Conservation (phyloP, 2,888 invertebrate species). For the Drosophila colorata region DNA sequence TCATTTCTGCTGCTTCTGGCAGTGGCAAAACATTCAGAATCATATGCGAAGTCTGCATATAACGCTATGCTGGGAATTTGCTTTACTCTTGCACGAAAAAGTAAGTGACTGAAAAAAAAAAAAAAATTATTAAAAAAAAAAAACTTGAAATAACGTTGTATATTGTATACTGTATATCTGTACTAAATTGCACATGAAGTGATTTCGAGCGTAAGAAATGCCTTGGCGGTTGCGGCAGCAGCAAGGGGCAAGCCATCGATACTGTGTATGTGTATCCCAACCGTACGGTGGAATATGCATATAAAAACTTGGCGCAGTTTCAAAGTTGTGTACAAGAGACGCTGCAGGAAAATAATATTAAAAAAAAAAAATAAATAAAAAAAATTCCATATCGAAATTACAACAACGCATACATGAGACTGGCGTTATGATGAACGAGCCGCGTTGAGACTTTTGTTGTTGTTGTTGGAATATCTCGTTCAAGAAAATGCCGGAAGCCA, state of each 20-base stretch:
- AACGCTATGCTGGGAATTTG: constrained; percentile 75
- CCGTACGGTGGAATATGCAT: constrained; percentile 53
- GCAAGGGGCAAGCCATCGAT: constrained; percentile 53
- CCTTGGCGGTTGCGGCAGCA: constrained; percentile 19
- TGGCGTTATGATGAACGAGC: constrained; percentile 57
- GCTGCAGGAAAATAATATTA: constrained; percentile 14
- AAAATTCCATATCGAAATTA: constrained; percentile 72
- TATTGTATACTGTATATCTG: constrained; percentile 60
- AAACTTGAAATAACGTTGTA: constrained; percentile 35
- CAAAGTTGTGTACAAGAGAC: constrained; percentile 57
- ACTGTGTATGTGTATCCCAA: constrained; percentile 34
- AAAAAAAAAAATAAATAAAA: constrained; percentile 15
- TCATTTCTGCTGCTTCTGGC: constrained; percentile 19
- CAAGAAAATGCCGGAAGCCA: constrained; percentile 56
- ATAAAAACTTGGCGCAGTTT: constrained; percentile 77
- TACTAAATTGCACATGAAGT: constrained; percentile 81
- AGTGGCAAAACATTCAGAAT: constrained; percentile 48
- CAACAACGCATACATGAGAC: constrained; percentile 55
- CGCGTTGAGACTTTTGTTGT: constrained; percentile 32
- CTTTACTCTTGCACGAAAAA: constrained; percentile 44
- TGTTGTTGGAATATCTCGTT: constrained; percentile 19
- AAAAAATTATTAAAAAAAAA: constrained; percentile 7
- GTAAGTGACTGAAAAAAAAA: constrained; percentile 42
- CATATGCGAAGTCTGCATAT: constrained; percentile 58
- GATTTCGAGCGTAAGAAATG: constrained; percentile 79